Conservation (phyloP, 2,888 invertebrate species). For the Hoplodrina blanda region DNA sequence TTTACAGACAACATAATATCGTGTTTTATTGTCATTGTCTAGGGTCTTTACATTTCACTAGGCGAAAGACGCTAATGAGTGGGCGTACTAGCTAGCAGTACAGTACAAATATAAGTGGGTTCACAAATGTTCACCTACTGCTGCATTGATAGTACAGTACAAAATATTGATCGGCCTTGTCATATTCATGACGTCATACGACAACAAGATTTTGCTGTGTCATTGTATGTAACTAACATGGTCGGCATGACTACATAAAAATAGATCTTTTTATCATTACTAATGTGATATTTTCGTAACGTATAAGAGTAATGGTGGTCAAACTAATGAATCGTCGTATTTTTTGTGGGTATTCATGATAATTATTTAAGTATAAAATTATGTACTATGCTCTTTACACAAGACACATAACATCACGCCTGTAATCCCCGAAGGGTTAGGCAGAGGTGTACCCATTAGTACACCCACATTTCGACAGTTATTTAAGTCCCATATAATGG, state of each 20-base stretch:
- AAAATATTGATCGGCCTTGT: constrained; percentile 47
- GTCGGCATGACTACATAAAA: constrained; percentile 36
- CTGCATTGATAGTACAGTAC: constrained; percentile 20
- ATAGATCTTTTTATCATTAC: constrained; percentile 14
- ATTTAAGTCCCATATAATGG: too few species aligned
- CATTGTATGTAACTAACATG: constrained; percentile 40
- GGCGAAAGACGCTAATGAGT: neutral
- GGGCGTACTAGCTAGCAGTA: neutral
- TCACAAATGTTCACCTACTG: neutral
- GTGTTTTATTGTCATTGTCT: too few species aligned
- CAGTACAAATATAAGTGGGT: neutral
- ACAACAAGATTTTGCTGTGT: constrained; percentile 37
- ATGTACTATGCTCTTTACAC: neutral
- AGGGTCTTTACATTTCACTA: neutral
- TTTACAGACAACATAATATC: neutral
- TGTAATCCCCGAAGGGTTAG: too few species aligned
- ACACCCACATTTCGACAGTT: too few species aligned
- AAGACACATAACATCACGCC: neutral
- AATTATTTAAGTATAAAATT: neutral
- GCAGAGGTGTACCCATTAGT: too few species aligned
- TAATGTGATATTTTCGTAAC: constrained; percentile 7
- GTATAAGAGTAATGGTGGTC: constrained; percentile 8
- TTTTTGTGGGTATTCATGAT: constrained; percentile 7
- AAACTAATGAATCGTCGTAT: neutral
- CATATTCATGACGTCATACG: constrained; percentile 33